These are phyloP conservation scores for Amphiprion ocellaris DNA, from an alignment of 2,113 vertebrate species.

Conservation along the genomic window DNA sequence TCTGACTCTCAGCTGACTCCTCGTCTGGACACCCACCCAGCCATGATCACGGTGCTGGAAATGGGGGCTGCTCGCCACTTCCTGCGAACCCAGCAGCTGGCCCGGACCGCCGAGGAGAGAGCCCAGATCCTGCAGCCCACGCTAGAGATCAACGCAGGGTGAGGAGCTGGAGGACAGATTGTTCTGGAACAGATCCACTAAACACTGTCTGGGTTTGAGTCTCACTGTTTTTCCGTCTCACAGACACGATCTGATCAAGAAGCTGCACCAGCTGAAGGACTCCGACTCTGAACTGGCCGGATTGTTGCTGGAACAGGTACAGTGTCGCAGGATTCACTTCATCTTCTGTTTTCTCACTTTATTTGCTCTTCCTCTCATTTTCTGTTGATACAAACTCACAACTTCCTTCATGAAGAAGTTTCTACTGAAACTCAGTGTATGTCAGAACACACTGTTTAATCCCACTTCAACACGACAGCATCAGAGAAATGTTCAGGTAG, in stretches of 20 bases:
- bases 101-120: conserved; percentile 91
- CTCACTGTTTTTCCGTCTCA: not conserved
- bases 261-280: conserved; percentile 88
- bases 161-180: not conserved
- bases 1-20: conserved; percentile 87
- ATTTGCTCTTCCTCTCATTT: too few relatives aligned
- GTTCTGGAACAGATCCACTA: too few relatives aligned
- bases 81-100: conserved; percentile 96
- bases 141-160: conserved; percentile 96
- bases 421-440: too few relatives aligned
- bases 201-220: not conserved
- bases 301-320: conserved; percentile 94
- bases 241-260: conserved; percentile 94
- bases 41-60: conserved; percentile 98
- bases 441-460: too few relatives aligned
- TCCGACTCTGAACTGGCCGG: conserved; percentile 90
- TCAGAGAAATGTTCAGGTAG: too few relatives aligned
- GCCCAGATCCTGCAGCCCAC: conserved; percentile 97
- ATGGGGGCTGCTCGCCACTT: conserved; percentile 98
- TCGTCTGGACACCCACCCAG: conserved; percentile 94
- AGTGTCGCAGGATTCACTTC: too few relatives aligned
- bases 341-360: too few relatives aligned
- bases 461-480: too few relatives aligned
- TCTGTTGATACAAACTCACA: too few relatives aligned
- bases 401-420: too few relatives aligned